Evolutionary conservation across 2,797 vertebrate species (phyloP).

Genomic region (Crenuchus spilurus): DNA sequence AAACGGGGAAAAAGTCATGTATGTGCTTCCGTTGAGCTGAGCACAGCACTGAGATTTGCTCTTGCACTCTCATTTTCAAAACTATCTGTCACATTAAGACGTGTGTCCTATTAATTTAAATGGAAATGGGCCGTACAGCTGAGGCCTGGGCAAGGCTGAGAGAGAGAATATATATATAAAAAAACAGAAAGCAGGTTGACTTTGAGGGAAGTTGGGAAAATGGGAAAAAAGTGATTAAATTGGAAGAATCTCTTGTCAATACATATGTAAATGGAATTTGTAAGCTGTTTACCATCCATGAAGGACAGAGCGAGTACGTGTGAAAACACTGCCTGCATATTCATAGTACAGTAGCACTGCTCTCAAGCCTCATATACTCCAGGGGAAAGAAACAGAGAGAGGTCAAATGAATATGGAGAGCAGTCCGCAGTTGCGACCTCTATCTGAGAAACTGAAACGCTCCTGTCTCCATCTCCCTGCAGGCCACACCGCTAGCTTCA

Average conservation of each 20-base stretch:
- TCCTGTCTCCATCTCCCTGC: slow-evolving; percentile 29
- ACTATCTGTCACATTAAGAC: slow-evolving; percentile 55
- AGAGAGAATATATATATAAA: background rate
- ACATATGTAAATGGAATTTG: slow-evolving; percentile 55
- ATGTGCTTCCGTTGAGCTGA: slow-evolving; percentile 30
- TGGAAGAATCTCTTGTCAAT: slow-evolving; percentile 56
- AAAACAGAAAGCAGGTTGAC: slow-evolving; percentile 25
- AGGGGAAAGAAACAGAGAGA: slow-evolving; percentile 27
- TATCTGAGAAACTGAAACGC: slow-evolving; percentile 33
- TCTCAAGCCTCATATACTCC: slow-evolving; percentile 19
- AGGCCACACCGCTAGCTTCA: slow-evolving; percentile 1
- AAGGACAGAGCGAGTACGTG: slow-evolving; percentile 42
- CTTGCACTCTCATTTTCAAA: slow-evolving; percentile 47
- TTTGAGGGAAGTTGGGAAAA: slow-evolving; percentile 49
- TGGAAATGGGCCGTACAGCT: slow-evolving; percentile 46
- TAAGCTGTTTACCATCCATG: slow-evolving; percentile 52
- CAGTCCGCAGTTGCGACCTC: slow-evolving; percentile 31
- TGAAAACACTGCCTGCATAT: slow-evolving; percentile 38
- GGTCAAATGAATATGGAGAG: slow-evolving; percentile 54
- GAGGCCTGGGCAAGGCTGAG: background rate
- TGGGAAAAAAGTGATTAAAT: slow-evolving; percentile 54
- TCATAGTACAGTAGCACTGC: slow-evolving; percentile 40
- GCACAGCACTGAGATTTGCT: slow-evolving; percentile 46
- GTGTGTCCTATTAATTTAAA: slow-evolving; percentile 56
- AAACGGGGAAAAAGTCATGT: slow-evolving; percentile 47